phyloP scores from a whole-genome alignment of 1,140 invertebrate species.

The Helicorthomorpha holstii region DNA sequence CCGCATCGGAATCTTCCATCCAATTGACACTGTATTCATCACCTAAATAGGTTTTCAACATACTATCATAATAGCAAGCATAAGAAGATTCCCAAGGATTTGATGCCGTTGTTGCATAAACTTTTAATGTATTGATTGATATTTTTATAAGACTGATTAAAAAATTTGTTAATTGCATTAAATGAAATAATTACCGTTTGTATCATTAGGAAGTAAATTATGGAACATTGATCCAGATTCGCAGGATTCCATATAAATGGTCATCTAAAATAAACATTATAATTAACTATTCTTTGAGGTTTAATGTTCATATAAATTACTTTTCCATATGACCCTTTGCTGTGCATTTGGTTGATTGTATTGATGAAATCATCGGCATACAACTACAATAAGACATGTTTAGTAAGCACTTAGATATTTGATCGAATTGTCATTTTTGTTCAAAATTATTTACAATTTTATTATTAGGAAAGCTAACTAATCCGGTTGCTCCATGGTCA shows the following conservation, averaged over 20 bases:
- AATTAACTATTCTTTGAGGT: not conserved
- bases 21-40: constrained; percentile 47
- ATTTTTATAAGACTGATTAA: not conserved
- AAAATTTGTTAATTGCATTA: not conserved
- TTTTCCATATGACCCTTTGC: constrained; percentile 26
- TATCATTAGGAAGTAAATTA: constrained; percentile 32
- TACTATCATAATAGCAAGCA: constrained; percentile 39
- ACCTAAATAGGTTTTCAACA: constrained; percentile 34
- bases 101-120: constrained; percentile 46
- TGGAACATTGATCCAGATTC: constrained; percentile 50
- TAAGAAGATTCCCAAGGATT: constrained; percentile 39
- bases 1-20: constrained; percentile 44
- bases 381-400: constrained; percentile 20
- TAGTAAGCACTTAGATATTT: not conserved
- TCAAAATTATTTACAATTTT: constrained; percentile 10
- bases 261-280: constrained; percentile 24
- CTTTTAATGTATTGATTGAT: constrained; percentile 20
- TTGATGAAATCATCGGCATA: constrained; percentile 26
- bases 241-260: constrained; percentile 47
- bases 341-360: constrained; percentile 27
- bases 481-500: constrained; percentile 42
- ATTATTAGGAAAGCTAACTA: constrained; percentile 36
- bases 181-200: constrained; percentile 30
- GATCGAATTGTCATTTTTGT: not conserved
- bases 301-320: constrained; percentile 12